A percentile compares a stretch with the other conserved stretches of the same genome.
Evolutionary conservation across 2,113 vertebrate species (phyloP).

Genomic region (Poeciliopsis turrubarensis): DNA sequence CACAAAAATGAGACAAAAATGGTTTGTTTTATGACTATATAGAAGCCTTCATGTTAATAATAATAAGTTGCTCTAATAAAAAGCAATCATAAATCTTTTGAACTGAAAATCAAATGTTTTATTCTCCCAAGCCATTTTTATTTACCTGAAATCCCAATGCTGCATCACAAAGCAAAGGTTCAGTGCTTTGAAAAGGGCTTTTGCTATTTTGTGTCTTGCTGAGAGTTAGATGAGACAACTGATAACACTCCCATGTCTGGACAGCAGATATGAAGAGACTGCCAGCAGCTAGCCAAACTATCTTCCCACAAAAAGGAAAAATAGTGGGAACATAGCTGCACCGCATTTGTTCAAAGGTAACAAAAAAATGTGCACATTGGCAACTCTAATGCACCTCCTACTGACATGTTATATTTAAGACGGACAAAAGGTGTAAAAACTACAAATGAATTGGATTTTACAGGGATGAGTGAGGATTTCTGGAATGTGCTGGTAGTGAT

Average conservation of each 20-base stretch:
- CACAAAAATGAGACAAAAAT: too few relatives aligned
- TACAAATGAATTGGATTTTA: constrained; percentile 8
- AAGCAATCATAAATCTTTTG: neutral
- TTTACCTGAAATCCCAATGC: constrained; percentile 6
- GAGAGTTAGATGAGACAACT: constrained; percentile 22
- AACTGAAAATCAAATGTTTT: neutral
- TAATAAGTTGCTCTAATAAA: neutral
- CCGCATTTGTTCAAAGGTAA: constrained; percentile 6
- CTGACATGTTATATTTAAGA: constrained; percentile 2
- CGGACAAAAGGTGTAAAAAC: constrained; percentile 17
- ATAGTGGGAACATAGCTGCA: constrained; percentile 7
- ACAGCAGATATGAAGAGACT: constrained; percentile 19
- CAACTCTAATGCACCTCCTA: constrained; percentile 2
- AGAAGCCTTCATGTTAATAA: neutral
- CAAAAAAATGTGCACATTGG: neutral
- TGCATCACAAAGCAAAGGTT: constrained; percentile 15
- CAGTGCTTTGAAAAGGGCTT: constrained; percentile 3
- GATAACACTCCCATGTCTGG: constrained; percentile 23
- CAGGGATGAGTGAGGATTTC: neutral
- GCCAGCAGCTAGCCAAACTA: constrained; percentile 26
- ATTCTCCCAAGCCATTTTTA: neutral
- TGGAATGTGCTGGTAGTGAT: constrained; percentile 1
- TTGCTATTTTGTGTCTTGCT: constrained; percentile 23
- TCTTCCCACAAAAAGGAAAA: constrained; percentile 21
- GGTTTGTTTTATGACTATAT: neutral